Base-by-base conservation (phyloP, 2,113 vertebrate genomes). In the Clinocottus analis region DNA sequence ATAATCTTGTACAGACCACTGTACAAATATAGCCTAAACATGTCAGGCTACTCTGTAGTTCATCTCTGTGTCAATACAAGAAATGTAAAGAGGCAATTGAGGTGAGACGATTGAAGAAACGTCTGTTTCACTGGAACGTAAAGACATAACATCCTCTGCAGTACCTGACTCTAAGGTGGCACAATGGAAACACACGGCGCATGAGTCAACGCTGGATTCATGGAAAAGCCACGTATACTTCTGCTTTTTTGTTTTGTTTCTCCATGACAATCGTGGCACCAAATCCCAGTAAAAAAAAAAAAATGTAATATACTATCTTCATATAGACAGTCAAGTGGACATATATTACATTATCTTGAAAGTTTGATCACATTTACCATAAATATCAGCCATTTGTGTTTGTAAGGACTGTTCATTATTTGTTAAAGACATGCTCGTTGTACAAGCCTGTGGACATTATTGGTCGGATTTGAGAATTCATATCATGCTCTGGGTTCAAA, bases 111-210 rank as follows among this genome's bases (percentile, higher is more conserved):
- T 1, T 16, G 9, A 69, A 27, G 60, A 64, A 39, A 39, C 17
- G 23, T 68, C 2, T 51, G 17, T 55, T 74, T 80, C 27, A 68
- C 10, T 70, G 56, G 61, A 68, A 65, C 60, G 72, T 72, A 67
- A 76, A 75, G 73, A 78, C 17, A 35, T 63, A 33, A 70, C 37
- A 17, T 56, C 29, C 62, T 77, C 59, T 67, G 53, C 66, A 82
- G 77, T 67, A 78, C 59, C 53, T 62, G 80, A 73, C 70, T 68
- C 49, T 75, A 49, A 67, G 60, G 75, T 72, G 86, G 86, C 76
- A 86, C 88, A 47, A 88, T 33, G 72, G 59, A 75, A 62, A 67
- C 51, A 75, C 62, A 14, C 41, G 45, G 37, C 60, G 78, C 68
- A 70, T 7, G 8, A 77, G 35, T 56, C 58, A 75, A 43, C 47